Conservation (phyloP, 2,888 invertebrate species). For the Torymus texanus region DNA sequence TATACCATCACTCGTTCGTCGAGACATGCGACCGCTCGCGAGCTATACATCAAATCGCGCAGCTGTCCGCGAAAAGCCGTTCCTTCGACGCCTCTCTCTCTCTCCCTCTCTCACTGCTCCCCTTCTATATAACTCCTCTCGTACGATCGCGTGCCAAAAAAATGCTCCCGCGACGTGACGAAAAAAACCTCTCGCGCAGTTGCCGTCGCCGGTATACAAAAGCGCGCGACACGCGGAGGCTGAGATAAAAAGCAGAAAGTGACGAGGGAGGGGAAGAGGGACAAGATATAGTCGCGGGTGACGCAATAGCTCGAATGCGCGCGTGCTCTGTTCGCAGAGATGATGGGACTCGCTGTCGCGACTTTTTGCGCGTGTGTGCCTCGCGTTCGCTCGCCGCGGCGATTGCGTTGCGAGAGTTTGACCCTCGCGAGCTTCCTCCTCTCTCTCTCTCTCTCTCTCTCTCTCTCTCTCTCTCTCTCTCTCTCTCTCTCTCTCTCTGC, state of each 20-base stretch:
- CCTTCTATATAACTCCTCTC: too few relatives aligned
- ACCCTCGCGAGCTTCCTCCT: slow-evolving; percentile 33
- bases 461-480: neutral
- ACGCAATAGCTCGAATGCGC: slow-evolving; percentile 39
- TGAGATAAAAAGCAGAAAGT: neutral
- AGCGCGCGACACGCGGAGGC: neutral
- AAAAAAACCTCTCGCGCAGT: too few relatives aligned
- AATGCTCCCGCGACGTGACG: too few relatives aligned
- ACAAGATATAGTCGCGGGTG: slow-evolving; percentile 31
- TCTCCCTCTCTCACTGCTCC: too few relatives aligned
- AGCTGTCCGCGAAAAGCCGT: too few relatives aligned
- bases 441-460: neutral
- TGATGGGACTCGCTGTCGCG: slow-evolving; percentile 22
- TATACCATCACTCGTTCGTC: too few relatives aligned
- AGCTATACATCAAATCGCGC: too few relatives aligned
- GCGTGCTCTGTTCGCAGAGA: neutral
- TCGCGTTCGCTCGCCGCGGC: neutral
- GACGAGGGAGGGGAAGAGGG: neutral
- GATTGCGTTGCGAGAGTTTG: slow-evolving; percentile 34
- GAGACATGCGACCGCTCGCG: too few relatives aligned
- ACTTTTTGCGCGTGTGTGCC: slow-evolving; percentile 22
- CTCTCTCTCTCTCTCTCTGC: neutral
- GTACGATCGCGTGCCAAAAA: too few relatives aligned
- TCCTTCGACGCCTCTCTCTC: too few relatives aligned
- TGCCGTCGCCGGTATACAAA: neutral